Evolutionary conservation across 2,113 vertebrate genomes (phyloP), one percentile per base, ranked within the genome.

Genomic region (Alethe diademata): DNA sequence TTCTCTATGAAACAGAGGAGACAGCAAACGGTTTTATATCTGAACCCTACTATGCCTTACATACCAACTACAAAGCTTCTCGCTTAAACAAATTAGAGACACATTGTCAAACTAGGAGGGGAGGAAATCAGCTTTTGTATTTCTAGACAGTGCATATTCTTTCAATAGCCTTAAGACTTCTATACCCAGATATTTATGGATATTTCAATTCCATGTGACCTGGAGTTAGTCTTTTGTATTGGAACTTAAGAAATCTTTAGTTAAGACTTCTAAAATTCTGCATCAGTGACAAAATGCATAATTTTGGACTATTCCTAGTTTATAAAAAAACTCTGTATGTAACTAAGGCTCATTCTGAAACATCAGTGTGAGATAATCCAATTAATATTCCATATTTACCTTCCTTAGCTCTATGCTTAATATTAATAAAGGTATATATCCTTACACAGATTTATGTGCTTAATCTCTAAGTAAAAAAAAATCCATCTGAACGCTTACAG

Each of bases 21-120:
- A 85, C 8, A 79, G 43, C 74, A 84, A 91, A 93, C 28, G 86
- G 42, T 40, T 96, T 91, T 43, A 91, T 20, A 91, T 8, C n/a
- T 47, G 20, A 95, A 15, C 16, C 20, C 56, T 83, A 31, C 50
- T 89, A 18, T 47, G 50, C 38, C 38, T 94, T 33, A 62, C 1
- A 22, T 20, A 61, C 9, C 36, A 83, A 48, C 35, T 31, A 51
- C 33, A 88, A 58, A 9, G 38, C 26, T 85, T 50, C 60, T 70
- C n/a, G 26, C 48, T 87, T 62, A 62, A 88, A 72, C 40, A 64
- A 69, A 73, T 71, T 35, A 83, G 42, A 81, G 33, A 86, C 81
- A 82, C 6, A 81, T 1, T 35, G 18, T 53, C 40, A 71, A 83
- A 78, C 3, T 35, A 43, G 26, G 1, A 28, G 14, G 40, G 14